Percentiles rank a stretch among this genome's conserved stretches.
These are phyloP conservation scores for Anorthoa munda DNA, from an alignment of 2,888 invertebrate genomes.

Conservation along the genomic window DNA sequence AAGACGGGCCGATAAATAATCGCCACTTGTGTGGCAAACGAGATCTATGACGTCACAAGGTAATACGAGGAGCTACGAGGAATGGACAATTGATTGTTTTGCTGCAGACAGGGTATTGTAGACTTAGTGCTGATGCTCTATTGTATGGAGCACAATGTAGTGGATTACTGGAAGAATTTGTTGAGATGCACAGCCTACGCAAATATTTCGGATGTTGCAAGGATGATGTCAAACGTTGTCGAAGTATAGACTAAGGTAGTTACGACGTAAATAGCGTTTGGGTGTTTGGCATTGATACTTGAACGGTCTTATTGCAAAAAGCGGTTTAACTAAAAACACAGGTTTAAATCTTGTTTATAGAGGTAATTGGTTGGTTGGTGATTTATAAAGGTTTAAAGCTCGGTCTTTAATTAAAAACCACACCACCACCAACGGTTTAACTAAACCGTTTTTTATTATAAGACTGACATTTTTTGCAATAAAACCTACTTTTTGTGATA, in stretches of 20 bases:
- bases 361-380: no score
- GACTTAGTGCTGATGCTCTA: conserved; percentile 32
- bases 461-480: no score
- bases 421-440: no score
- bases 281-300: not conserved
- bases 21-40: conserved; percentile 82
- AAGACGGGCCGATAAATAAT: conserved; percentile 81
- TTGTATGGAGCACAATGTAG: conserved; percentile 36
- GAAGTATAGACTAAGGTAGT: not conserved
- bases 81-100: conserved; percentile 64
- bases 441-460: no score
- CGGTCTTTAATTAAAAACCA: no score
- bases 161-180: conserved; percentile 37
- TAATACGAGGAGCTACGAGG: conserved; percentile 67
- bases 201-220: not conserved
- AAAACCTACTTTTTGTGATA: no score
- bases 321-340: no score
- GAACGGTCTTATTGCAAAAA: no score
- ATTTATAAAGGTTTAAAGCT: no score
- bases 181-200: conserved; percentile 1
- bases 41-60: conserved; percentile 64
- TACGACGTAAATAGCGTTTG: not conserved
- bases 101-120: conserved; percentile 46
- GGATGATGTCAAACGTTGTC: not conserved
- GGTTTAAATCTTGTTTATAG: no score